Conservation (phyloP, 2,797 vertebrate genomes). For the Valencia hispanica region DNA sequence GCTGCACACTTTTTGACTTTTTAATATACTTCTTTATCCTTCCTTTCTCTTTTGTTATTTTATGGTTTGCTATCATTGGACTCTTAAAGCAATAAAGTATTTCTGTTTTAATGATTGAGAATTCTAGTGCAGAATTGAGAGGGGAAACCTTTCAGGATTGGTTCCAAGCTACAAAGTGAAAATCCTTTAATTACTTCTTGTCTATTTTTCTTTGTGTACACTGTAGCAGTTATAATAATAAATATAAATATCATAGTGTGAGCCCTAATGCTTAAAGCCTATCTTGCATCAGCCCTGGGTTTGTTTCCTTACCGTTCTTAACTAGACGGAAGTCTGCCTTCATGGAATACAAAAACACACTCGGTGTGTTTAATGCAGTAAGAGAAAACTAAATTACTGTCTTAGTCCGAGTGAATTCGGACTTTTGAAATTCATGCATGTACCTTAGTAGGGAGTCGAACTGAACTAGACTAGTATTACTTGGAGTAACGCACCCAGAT, state of each 20-base stretch:
- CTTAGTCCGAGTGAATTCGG: too few relatives aligned
- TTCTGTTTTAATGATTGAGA: constrained; percentile 48
- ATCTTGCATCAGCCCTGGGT: constrained; percentile 62
- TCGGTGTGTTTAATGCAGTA: too few relatives aligned
- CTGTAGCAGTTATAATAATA: constrained; percentile 45
- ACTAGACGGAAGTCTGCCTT: constrained; percentile 62
- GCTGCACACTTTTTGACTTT: neutral
- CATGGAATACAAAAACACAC: constrained; percentile 4
- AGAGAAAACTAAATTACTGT: too few relatives aligned
- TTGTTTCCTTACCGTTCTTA: constrained; percentile 65
- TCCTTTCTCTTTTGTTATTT: neutral
- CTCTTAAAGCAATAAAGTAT: constrained; percentile 34
- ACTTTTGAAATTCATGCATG: too few relatives aligned
- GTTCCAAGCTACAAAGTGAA: constrained; percentile 64
- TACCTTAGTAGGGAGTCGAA: too few relatives aligned
- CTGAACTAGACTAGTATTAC: too few relatives aligned
- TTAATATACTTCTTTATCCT: constrained; percentile 4
- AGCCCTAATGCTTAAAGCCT: constrained; percentile 60
- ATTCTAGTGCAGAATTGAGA: neutral
- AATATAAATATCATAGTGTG: constrained; percentile 27
- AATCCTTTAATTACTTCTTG: constrained; percentile 61
- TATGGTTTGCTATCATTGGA: constrained; percentile 5
- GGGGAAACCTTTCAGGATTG: constrained; percentile 42
- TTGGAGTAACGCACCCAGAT: too few relatives aligned
- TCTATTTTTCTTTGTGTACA: constrained; percentile 45